Base-by-base conservation (phyloP, 2,113 vertebrate genomes). In the Corythornis madagascariensis region DNA sequence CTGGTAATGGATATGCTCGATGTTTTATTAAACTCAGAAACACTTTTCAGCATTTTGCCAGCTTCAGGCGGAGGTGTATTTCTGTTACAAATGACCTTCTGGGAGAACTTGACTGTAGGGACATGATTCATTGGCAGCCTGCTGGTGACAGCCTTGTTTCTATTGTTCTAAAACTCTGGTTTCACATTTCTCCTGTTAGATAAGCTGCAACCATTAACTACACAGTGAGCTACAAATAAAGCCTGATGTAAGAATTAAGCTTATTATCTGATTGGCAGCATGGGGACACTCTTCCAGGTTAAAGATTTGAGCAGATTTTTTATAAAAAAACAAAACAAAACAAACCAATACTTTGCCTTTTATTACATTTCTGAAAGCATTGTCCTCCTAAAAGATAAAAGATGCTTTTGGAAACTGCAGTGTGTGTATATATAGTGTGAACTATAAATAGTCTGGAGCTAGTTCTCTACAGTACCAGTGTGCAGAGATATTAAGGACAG, bases 191-290 rank as follows among this genome's bases (percentile, higher is more conserved):
- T 97, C 75, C 74, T 38, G 28, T 92, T 97, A 96, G 94, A 96
- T 92, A 88, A 96, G 94, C 83, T 85, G 19, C 77, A 82, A 87
- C 89, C 94, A 93, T 94, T 85, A 83, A 83, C 83, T 72, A 83
- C n/a, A 25, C 71, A 92, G 88, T 79, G 84, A 88, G 83, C 94
- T 69, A 74, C 77, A 95, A 96, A 95, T 91, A 93, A 96, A 95
- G 84, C 40, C 88, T 96, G 95, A 96, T 93, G 90, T 96, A 93
- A 98, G 96, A 95, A 92, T 57, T 97, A 96, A 83, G 93, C 91
- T 71, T 52, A 89, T 97, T 96, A 98, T 97, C 97, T 96, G 96
- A 96, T 96, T 93, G 96, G 96, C 94, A 91, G 56, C 31, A 6
- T 40, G 72, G 24, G n/a, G 82, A 42, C 67, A 21, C 76, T 94